These are phyloP conservation scores for Neoitamus cyanurus DNA, from an alignment of 2,888 invertebrate genomes.

Conservation along the genomic window DNA sequence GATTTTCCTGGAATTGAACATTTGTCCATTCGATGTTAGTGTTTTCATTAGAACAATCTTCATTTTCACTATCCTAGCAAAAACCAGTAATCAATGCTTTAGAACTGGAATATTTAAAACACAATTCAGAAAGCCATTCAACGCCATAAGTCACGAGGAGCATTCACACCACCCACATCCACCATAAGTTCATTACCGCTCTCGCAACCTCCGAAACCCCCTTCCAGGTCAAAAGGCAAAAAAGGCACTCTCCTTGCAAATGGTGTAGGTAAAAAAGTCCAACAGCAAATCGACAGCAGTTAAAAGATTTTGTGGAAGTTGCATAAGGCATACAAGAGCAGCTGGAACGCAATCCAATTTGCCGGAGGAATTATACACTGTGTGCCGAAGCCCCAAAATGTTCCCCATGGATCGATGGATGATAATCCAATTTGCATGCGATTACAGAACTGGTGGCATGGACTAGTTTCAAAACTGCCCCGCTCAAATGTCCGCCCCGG, in stretches of 20 bases:
- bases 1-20: no score
- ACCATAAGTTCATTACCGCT: neutral
- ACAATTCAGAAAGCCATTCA: neutral
- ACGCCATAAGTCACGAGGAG: neutral
- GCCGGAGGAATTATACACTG: neutral
- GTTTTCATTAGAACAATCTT: no score
- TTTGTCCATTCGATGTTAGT: no score
- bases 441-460: slow-evolving; percentile 22
- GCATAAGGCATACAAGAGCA: neutral
- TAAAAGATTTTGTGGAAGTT: neutral
- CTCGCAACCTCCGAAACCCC: neutral
- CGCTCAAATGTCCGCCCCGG: neutral
- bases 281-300: neutral
- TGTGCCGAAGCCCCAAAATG: slow-evolving; percentile 3
- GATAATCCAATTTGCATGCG: slow-evolving; percentile 33
- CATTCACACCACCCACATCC: neutral
- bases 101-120: neutral
- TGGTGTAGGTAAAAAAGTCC: neutral
- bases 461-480: slow-evolving; percentile 19
- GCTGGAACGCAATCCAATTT: neutral
- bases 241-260: neutral
- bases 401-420: neutral
- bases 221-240: neutral
- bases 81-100: neutral
- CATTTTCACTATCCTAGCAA: no score